phyloP scores from a whole-genome alignment of 92 coral and sea anemone species.

The Palythoa heliodiscus region DNA sequence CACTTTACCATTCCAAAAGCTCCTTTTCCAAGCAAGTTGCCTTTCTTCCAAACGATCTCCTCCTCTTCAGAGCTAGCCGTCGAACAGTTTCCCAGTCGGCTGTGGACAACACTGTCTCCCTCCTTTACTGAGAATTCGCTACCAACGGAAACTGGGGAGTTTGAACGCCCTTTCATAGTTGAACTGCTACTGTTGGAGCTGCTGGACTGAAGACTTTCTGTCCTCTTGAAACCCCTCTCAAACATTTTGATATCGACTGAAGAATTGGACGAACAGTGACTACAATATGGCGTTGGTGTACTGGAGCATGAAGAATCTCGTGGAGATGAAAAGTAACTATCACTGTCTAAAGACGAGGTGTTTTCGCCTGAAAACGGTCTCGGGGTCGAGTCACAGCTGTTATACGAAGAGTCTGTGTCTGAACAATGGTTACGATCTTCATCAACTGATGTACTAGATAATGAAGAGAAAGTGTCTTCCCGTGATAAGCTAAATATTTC shows the following conservation, averaged over 20 bases:
- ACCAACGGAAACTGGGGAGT: constrained; percentile 56
- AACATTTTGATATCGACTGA: constrained; percentile 66
- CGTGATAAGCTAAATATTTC: constrained; percentile 9
- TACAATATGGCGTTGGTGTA: constrained; percentile 57
- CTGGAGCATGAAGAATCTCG: constrained; percentile 51
- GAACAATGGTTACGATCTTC: constrained; percentile 42
- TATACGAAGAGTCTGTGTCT: constrained; percentile 84
- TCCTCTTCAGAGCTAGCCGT: constrained; percentile 77
- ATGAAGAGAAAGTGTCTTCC: constrained; percentile 30
- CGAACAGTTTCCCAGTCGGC: constrained; percentile 77
- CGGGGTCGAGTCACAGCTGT: constrained; percentile 73
- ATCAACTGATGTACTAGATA: constrained; percentile 42
- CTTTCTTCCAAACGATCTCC: constrained; percentile 95
- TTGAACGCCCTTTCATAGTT: constrained; percentile 45
- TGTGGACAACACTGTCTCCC: constrained; percentile 53
- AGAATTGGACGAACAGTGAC: constrained; percentile 35
- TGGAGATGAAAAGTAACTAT: constrained; percentile 67
- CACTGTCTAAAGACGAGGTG: constrained; percentile 68
- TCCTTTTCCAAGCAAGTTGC: constrained; percentile 91
- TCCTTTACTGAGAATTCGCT: constrained; percentile 50
- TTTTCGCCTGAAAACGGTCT: constrained; percentile 59
- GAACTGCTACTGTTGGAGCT: constrained; percentile 62
- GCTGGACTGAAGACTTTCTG: constrained; percentile 38
- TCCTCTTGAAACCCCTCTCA: constrained; percentile 53
- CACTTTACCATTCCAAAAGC: constrained; percentile 94